These are phyloP conservation scores for Centropristis striata DNA, from an alignment of 2,113 vertebrate genomes.

Conservation along the genomic window DNA sequence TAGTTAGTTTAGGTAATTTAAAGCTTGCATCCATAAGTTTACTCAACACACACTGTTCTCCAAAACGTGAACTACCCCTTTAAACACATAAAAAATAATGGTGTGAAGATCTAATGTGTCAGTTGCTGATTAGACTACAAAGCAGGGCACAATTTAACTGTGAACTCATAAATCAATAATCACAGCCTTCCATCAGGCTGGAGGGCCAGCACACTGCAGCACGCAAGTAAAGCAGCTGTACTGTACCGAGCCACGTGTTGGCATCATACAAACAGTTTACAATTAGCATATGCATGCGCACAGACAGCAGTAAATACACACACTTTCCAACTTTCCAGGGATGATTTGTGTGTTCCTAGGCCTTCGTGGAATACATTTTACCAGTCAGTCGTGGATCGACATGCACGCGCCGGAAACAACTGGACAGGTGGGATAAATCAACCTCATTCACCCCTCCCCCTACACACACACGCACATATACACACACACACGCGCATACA, in stretches of 20 bases:
- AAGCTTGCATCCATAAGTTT: slow-evolving; percentile 4
- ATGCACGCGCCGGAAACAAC: slow-evolving; percentile 68
- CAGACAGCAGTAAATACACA: slow-evolving; percentile 54
- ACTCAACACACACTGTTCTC: neutral
- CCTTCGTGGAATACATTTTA: slow-evolving; percentile 70
- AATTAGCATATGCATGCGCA: slow-evolving; percentile 16
- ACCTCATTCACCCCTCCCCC: slow-evolving; percentile 31
- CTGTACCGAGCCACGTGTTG: slow-evolving; percentile 25
- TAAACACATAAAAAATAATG: slow-evolving; percentile 24
- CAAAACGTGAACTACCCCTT: slow-evolving; percentile 1
- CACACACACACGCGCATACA: slow-evolving; percentile 26
- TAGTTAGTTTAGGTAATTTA: neutral
- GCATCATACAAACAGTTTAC: slow-evolving; percentile 31
- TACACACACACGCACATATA: slow-evolving; percentile 24
- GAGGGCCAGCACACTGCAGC: slow-evolving; percentile 54
- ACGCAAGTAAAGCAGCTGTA: slow-evolving; percentile 45
- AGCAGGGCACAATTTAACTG: slow-evolving; percentile 61
- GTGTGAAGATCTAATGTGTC: slow-evolving; percentile 51
- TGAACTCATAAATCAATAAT: slow-evolving; percentile 77
- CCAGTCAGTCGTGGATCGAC: slow-evolving; percentile 43
- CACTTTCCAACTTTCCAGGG: slow-evolving; percentile 68
- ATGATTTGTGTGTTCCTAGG: slow-evolving; percentile 63
- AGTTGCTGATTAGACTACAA: slow-evolving; percentile 68
- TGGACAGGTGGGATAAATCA: slow-evolving; percentile 76
- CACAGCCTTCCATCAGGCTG: slow-evolving; percentile 68